phyloP scores from a whole-genome alignment of 2,113 vertebrate genomes.

The Scomber scombrus region DNA sequence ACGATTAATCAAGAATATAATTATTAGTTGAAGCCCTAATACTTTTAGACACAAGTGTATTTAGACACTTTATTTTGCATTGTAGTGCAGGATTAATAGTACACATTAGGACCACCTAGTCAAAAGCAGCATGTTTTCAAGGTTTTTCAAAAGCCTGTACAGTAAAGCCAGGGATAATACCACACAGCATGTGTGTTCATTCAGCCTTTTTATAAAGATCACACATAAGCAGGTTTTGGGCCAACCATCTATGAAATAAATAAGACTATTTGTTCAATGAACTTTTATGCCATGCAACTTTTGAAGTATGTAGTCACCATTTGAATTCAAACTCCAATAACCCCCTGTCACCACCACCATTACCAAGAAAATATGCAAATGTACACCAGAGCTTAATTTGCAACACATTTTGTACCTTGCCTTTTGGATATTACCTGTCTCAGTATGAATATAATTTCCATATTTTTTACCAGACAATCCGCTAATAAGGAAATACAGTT shows the following conservation, averaged over 20 bases:
- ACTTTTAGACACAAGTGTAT: too few species aligned
- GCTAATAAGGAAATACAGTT: slow-evolving; percentile 66
- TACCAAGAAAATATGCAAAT: slow-evolving; percentile 60
- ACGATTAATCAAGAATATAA: too few species aligned
- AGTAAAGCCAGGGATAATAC: neutral
- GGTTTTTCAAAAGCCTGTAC: neutral
- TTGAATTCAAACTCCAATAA: slow-evolving; percentile 5
- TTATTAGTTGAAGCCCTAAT: too few species aligned
- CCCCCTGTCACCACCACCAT: neutral
- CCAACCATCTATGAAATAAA: slow-evolving; percentile 16
- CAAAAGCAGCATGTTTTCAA: neutral
- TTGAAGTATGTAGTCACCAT: slow-evolving; percentile 15
- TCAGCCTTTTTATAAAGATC: slow-evolving; percentile 25
- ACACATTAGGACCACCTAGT: neutral
- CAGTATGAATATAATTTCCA: slow-evolving; percentile 73
- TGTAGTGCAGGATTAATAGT: too few species aligned
- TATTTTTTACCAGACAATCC: slow-evolving; percentile 65
- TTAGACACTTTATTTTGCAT: too few species aligned
- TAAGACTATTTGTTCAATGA: slow-evolving; percentile 8
- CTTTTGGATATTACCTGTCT: slow-evolving; percentile 71
- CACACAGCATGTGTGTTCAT: neutral
- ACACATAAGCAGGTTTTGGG: neutral
- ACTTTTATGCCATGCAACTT: slow-evolving; percentile 39
- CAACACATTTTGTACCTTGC: slow-evolving; percentile 55
- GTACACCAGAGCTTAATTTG: slow-evolving; percentile 58